Base-by-base conservation (phyloP, 92 coral and sea anemone genomes). In the Zoanthus sansibaricus region DNA sequence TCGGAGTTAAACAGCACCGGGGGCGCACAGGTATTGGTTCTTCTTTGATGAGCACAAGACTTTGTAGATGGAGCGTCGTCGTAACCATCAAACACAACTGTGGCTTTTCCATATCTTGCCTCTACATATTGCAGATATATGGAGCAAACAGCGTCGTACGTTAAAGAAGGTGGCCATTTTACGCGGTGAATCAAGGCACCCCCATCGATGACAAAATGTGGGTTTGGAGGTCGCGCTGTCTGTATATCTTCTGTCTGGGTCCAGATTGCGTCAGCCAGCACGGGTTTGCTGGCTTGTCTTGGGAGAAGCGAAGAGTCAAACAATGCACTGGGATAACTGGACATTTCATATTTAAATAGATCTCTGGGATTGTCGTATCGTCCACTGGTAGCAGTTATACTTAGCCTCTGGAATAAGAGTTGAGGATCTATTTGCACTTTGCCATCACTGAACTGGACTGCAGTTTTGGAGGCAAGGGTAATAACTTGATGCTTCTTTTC, bases 1-100 rank as follows among this genome's bases (percentile, higher is more conserved):
- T 48, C 52, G 6, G 9, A 48, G 6, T 48, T 9, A 48, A 48
- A 48, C 5, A 5, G 52, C 6, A 48, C 52, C 5, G 86, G 16
- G 30, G 75, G 86, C 31, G 54, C 18, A n/a, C 10, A 16, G 14
- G 21, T 6, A 1, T 21, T 58, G 2, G 85, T 68, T 17, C 90
- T 69, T 76, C 89, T 78, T 71, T 55, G 88, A 32, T 86, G 94
- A 7, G 92, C 48, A 30, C 89, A 45, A 59, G 89, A 88, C 49
- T 92, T 89, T 0, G 89, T 92, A 7, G 83, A 66, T 4, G 95
- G 95, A 4, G 91, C 95, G 20, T 54, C 87, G 13, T 72, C 76
- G 71, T 92, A 92, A 0, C 92, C 91, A 83, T 92, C 95, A 76
- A 92, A 92, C 10, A 56, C 64, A 56, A 56, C n/a, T 56, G 64